Evolutionary conservation across 1,140 invertebrate species (phyloP).

Genomic region (Drosophila nebulosa): DNA sequence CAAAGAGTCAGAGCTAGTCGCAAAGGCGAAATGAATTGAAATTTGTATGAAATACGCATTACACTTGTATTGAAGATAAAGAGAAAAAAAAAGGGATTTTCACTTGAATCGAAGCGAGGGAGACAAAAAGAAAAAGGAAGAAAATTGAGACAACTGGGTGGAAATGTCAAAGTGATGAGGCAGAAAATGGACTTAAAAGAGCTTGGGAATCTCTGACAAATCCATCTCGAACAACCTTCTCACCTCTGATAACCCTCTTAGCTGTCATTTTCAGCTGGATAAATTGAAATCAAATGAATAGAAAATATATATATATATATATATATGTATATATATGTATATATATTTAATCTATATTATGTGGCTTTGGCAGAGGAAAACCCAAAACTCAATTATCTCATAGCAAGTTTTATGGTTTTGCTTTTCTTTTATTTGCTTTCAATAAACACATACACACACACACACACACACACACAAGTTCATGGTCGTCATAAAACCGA

Average conservation of each 20-base stretch:
- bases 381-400: slow-evolving; percentile 3
- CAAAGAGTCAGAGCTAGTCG: neutral
- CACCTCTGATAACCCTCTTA: neutral
- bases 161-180: neutral
- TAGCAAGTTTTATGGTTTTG: slow-evolving; percentile 2
- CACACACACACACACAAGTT: slow-evolving; percentile 4
- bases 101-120: neutral
- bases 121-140: neutral
- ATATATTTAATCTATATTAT: neutral
- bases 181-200: neutral
- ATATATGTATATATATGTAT: neutral
- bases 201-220: neutral
- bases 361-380: neutral
- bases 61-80: neutral
- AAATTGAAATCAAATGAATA: neutral
- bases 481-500: slow-evolving; percentile 2
- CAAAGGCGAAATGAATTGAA: neutral
- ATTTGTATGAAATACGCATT: neutral
- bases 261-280: neutral
- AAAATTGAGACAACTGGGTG: neutral
- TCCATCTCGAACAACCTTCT: neutral
- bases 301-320: neutral
- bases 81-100: neutral
- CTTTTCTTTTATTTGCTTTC: slow-evolving; percentile 1
- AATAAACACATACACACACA: slow-evolving; percentile 4